Evolutionary conservation across 2,888 invertebrate species (phyloP).

Genomic region (Hyalella azteca): DNA sequence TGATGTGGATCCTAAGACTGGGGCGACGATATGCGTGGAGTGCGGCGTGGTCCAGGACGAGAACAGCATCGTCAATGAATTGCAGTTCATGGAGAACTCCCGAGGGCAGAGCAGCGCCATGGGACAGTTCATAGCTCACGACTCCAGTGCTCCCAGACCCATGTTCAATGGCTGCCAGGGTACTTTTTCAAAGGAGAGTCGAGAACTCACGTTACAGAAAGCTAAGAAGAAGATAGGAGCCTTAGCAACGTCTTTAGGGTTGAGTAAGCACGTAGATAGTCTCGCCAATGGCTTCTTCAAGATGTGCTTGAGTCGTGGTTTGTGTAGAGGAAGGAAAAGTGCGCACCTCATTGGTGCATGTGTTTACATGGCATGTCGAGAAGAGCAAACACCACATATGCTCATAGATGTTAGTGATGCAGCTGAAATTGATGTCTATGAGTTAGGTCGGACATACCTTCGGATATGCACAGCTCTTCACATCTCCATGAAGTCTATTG

Average conservation of each 20-base stretch:
- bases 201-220: constrained; percentile 88
- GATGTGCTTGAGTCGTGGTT: constrained; percentile 80
- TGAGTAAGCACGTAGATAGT: constrained; percentile 90
- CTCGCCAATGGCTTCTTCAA: constrained; percentile 93
- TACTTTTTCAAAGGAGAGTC: constrained; percentile 79
- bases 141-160: constrained; percentile 76
- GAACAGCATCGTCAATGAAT: constrained; percentile 93
- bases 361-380: constrained; percentile 94
- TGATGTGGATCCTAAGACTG: constrained; percentile 91
- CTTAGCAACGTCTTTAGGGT: constrained; percentile 82
- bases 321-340: constrained; percentile 89
- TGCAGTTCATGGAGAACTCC: constrained; percentile 92
- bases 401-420: constrained; percentile 97
- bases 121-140: constrained; percentile 91
- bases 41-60: constrained; percentile 97
- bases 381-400: constrained; percentile 92
- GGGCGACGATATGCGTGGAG: constrained; percentile 93
- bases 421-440: constrained; percentile 95
- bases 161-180: constrained; percentile 60
- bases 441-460: constrained; percentile 90
- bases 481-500: constrained; percentile 86
- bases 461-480: constrained; percentile 86
- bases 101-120: constrained; percentile 86
- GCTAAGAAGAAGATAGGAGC: constrained; percentile 84
- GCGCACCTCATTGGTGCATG: constrained; percentile 94